Base-by-base conservation (phyloP, 2,888 invertebrate species). In the Erebia aethiops region DNA sequence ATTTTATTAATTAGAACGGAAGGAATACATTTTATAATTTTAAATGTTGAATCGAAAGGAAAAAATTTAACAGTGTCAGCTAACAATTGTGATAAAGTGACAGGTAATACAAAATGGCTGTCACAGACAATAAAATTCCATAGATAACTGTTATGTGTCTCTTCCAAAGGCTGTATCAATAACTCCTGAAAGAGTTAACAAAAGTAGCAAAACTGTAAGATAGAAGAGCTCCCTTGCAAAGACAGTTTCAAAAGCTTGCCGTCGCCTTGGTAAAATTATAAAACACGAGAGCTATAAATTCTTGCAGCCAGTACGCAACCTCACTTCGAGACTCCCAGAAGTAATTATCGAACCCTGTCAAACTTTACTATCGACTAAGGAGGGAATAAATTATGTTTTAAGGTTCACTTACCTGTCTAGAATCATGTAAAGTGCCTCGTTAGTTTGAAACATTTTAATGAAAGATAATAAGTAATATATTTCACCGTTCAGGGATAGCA, bases 271-370 rank as follows among this genome's bases (percentile, higher is more conserved):
- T 46, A n/a, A 58, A 49, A 57, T 66, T 66, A 57, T 61, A 61
- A 43, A 56, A n/a, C 46, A 46, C 51, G 41, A 65, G 57, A 49
- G 67, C 67, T 58, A 58, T 67, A 67, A 67, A 67, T 67, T 67
- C 58, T 46, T 26, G 54, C 43, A 56, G 57, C 49, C 5, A 57
- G 56, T 58, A 10, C 57, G 46, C 18, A 43, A 46, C 46, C 65
- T 26, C 58, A 67, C 67, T 67, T 26, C 49, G 57, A 49, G 69
- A 71, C 71, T 73, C 72, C 68, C 68, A 61, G 35, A 63, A 69
- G 72, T 70, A 72, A 71, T 71, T 76, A 74, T 74, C 71, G 71
- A 74, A 76, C 68, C 71, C 71, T 71, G 68, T 69, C 68, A 68
- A 72, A 75, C 54, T 69, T 72, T 71, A 69, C 71, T 72, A 74